Base-by-base conservation (phyloP, 2,888 invertebrate genomes). In the Palloptera scutellata region DNA sequence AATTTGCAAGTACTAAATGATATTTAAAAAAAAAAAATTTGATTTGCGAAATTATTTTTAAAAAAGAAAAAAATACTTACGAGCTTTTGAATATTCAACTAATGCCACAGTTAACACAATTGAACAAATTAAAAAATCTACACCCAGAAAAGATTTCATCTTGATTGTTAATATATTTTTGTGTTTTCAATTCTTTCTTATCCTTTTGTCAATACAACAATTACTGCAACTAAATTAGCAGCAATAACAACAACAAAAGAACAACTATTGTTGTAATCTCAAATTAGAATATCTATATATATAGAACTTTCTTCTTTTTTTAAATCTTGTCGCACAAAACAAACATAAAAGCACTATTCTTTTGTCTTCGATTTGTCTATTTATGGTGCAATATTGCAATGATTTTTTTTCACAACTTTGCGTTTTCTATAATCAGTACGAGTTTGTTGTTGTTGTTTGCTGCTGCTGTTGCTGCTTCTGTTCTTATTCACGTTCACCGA, bases 131-230 rank as follows among this genome's bases (percentile, higher is more conserved):
- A 81, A 64, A 66, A 78, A 74, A 66, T 78, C 75, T 67, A 76
- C 72, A 71, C 77, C 73, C 68, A 74, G 58, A 61, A 76, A 73
- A 51, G 79, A 79, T 71, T 78, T 83, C 83, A 83, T 83, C 68
- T 70, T 75, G 55, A 48, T 57, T 54, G 30, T 51, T 53, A 48
- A 58, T 52, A 30, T 30, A 30, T 30, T 30, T 30, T 30, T 30
- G 30, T 30, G 69, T 59, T 60, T 17, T 61, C 17, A 53, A 1
- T 45, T 17, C 45, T 67, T 51, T 48, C 20, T 67, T 48, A 40
- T 42, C 42, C 6, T 43, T 57, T 30, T 51, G 13, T 48, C 48
- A 57, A 45, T 63, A 67, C 41, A 64, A 48, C 58, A 53, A 41
- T 51, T 61, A 59, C 58, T 53, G 60, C 43, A 63, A 57, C 48